Base-by-base conservation (phyloP, 2,888 invertebrate genomes). In the Theodoxus fluviatilis region DNA sequence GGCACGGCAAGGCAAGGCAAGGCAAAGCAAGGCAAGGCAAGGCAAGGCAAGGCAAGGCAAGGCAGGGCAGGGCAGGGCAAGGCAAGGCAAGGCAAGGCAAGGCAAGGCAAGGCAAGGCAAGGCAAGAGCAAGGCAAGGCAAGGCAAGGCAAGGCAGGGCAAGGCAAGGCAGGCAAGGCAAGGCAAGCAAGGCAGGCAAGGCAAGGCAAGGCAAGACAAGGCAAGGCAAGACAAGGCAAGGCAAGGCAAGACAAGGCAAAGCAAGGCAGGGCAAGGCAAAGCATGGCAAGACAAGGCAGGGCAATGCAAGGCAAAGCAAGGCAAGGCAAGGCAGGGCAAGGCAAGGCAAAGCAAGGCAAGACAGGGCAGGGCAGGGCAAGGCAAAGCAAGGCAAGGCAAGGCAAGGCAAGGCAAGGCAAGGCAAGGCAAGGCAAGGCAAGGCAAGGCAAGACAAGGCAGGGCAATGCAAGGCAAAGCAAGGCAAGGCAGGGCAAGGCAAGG, bases 251-350 rank as follows among this genome's bases (percentile, higher is more conserved):
- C n/a, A n/a, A n/a, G n/a, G n/a, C n/a, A n/a, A n/a, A 33, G 57
- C 33, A 59, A 22, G 59, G 59, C 59, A 59, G 35, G 59, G 59
- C 59, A 59, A 4, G 59, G 59, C 59, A 59, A 0, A 37, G 59
- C 59, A 59, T 2, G 59, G 59, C 59, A 59, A 33, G 59, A 35
- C 55, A 55, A 31, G 31, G 59, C 59, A 59, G 2, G 33, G 59
- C 59, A 59, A 3, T 33, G 59, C 59, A 59, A 4, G 59, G 59
- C 33, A 59, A 3, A 37, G 59, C 59, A 59, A 6, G 59, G 61
- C 61, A 61, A 61, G 37, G 61, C 61, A 61, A n/a, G 37, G 61
- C 61, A 35, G 35, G 35, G 35, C 61, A 61, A 22, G 61, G 61
- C 61, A 61, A 18, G 61, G 61, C 61, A 61, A 2, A 37, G 61